These are phyloP conservation scores for Chloroceryle amazona DNA, from an alignment of 2,797 vertebrate genomes.

Conservation along the genomic window DNA sequence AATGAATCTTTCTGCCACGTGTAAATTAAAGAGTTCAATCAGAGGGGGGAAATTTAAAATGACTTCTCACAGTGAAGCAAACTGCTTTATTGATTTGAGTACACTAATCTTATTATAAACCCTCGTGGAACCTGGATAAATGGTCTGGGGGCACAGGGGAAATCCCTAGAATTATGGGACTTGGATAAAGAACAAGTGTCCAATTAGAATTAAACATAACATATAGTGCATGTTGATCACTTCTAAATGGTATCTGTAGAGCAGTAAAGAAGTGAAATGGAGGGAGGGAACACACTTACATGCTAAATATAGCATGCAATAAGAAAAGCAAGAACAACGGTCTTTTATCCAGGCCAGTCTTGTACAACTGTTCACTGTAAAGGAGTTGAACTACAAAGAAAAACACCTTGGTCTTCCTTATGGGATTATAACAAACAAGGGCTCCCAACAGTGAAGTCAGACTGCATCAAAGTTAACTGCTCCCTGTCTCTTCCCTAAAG, in stretches of 20 bases:
- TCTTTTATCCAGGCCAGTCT: constrained; percentile 42
- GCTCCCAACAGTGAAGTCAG: background rate
- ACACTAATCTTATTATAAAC: background rate
- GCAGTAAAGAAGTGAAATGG: constrained; percentile 24
- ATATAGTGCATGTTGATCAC: background rate
- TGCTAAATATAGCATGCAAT: constrained; percentile 58
- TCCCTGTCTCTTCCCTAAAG: background rate
- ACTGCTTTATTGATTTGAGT: constrained; percentile 18
- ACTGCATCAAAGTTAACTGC: background rate
- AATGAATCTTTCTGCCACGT: background rate
- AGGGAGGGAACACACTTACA: constrained; percentile 43
- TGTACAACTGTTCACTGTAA: background rate
- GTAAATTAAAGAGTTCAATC: constrained; percentile 24
- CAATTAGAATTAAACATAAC: constrained; percentile 5
- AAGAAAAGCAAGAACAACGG: constrained; percentile 19
- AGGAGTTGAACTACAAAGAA: constrained; percentile 13
- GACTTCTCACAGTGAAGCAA: background rate
- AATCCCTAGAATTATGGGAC: background rate
- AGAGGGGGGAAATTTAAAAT: background rate
- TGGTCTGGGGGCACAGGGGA: background rate
- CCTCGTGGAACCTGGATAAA: background rate
- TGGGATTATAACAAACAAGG: background rate
- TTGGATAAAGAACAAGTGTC: background rate
- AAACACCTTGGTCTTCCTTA: background rate
- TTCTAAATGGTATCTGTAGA: background rate